phyloP scores from a whole-genome alignment of 2,888 invertebrate species.

The Tupiocoris notatus region DNA sequence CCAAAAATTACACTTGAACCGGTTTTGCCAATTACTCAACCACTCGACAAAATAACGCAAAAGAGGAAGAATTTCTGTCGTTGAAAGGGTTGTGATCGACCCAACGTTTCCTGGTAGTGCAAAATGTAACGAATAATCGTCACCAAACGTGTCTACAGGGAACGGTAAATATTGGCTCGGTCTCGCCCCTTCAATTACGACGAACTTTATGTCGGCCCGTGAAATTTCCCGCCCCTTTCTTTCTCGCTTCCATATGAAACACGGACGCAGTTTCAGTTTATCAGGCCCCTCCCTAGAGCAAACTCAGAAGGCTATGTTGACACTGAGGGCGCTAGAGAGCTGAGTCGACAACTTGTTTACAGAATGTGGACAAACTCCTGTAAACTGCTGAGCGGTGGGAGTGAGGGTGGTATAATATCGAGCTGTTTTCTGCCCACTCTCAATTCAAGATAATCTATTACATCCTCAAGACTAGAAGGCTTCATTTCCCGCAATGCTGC shows the following conservation, averaged over 20 bases:
- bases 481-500: too few relatives aligned
- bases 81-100: background rate
- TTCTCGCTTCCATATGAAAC: background rate
- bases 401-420: background rate
- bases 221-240: background rate
- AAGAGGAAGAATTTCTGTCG: background rate
- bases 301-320: background rate
- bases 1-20: too few relatives aligned
- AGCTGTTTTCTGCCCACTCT: background rate
- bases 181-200: conserved; percentile 6
- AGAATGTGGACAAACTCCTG: conserved; percentile 4
- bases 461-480: too few relatives aligned
- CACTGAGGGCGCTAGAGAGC: background rate
- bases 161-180: conserved; percentile 2
- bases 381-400: background rate
- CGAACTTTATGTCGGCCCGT: background rate
- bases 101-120: background rate
- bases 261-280: background rate
- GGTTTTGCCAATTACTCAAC: too few relatives aligned
- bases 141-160: conserved; percentile 2
- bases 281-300: background rate
- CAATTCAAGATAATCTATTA: too few relatives aligned
- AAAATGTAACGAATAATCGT: background rate
- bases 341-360: conserved; percentile 12
- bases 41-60: too few relatives aligned